These are phyloP conservation scores for Myioborus miniatus DNA, from an alignment of 2,797 vertebrate species.

Conservation along the genomic window DNA sequence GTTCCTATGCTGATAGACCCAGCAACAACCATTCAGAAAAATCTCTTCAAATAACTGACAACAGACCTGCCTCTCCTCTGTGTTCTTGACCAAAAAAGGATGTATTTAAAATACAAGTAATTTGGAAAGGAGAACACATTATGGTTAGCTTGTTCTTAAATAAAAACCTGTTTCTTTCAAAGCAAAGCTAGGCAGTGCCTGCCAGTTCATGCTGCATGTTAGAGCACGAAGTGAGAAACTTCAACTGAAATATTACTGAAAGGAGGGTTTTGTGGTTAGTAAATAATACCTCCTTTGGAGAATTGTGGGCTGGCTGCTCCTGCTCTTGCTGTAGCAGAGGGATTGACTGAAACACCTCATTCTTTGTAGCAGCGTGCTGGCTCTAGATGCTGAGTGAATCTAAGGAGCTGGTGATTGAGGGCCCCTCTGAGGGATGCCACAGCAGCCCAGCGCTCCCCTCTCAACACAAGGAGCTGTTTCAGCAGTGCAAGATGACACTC, in stretches of 20 bases:
- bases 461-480: constrained; percentile 37
- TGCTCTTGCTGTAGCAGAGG: neutral
- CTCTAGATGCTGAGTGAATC: neutral
- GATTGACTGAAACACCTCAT: constrained; percentile 22
- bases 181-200: neutral
- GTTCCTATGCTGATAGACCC: neutral
- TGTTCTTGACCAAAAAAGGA: neutral
- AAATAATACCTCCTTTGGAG: constrained; percentile 22
- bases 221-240: neutral
- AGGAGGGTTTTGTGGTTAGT: constrained; percentile 5
- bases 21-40: neutral
- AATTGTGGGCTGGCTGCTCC: neutral
- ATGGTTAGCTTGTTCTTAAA: neutral
- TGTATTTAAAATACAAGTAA: neutral
- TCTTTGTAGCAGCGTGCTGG: constrained; percentile 17
- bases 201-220: neutral
- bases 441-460: neutral
- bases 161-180: neutral
- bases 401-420: constrained; percentile 22
- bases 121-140: neutral
- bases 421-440: neutral
- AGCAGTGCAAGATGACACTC: neutral
- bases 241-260: neutral
- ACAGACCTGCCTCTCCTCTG: neutral
- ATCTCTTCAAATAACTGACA: neutral